Base-by-base conservation (phyloP, 2,797 vertebrate species). In the Coranthus polyacanthus region DNA sequence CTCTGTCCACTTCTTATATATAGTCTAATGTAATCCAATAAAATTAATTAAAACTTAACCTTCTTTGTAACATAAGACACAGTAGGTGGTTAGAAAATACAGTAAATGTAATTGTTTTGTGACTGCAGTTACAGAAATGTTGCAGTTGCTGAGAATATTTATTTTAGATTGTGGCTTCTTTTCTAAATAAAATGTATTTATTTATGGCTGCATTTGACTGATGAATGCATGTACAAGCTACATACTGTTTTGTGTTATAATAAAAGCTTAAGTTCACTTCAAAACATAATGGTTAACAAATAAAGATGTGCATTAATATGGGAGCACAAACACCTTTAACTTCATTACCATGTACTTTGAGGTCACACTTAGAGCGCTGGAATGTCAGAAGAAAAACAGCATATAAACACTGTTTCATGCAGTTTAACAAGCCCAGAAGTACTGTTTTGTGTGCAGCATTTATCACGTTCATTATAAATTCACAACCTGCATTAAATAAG, bases 131-230 rank as follows among this genome's bases (percentile, higher is more conserved):
- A 36, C 7, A 34, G 3, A 16, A 16, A 3, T 29, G 17, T 2
- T 37, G 17, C 11, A 26, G 0, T 32, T 29, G 26, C 26, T 55
- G 13, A 4, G 2, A 21, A 12, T 26, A 20, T 22, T 12, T 37
- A 8, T 20, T 20, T 58, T 1, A 59, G 7, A 50, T 41, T 49
- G 10, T 38, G n/a, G n/a, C 12, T 26, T 29, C 7, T 60, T 29
- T n/a, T 43, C 12, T 50, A 59, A 43, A 43, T 36, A 50, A 70
- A 54, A 41, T 41, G 34, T 42, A 12, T 9, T 41, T 73, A 6
- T n/a, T n/a, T n/a, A 51, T 26, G 46, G 42, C 52, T 51, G 13
- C 18, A 16, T 63, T 59, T 16, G 18, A 39, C 49, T 45, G 59
- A 20, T 37, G 26, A 29, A 5, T 29, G 26, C 26, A n/a, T n/a